Base-by-base conservation (phyloP, 2,888 invertebrate species). In the Folsomia manolachei region DNA sequence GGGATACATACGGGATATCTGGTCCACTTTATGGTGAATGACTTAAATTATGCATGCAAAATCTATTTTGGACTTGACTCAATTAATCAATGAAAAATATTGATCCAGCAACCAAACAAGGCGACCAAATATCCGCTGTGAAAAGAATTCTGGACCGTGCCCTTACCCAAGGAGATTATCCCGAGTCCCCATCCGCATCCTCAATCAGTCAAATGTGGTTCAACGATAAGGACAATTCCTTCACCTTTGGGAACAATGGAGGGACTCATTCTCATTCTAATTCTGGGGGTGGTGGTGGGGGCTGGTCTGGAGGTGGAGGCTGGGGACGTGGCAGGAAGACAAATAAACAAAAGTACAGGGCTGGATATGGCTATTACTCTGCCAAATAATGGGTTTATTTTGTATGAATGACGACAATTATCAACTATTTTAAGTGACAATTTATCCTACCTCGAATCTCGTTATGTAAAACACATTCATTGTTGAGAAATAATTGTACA, bases 21-120 rank as follows among this genome's bases (percentile, higher is more conserved):
- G 77, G 78, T 1, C 51, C 66, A 1, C 27, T 65, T 60, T 78
- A 74, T 63, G 78, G 78, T 78, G 71, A 69, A 19, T 14, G 19
- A 9, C 19, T 9, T 60, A 18, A 18, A 9, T n/a, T n/a, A n/a
- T n/a, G n/a, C n/a, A n/a, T n/a, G n/a, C 2, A 18, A 9, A 25
- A 23, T 19, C 51, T 52, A n/a, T n/a, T n/a, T 2, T 23, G 27
- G 18, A 2, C 7, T 60, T 26, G n/a, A 9, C 18, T 21, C 24
- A 65, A 65, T 4, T 67, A 23, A n/a, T n/a, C 23, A 24, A 2
- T 24, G n/a, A 1, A 65, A 65, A n/a, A n/a, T n/a, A 39, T 9
- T 39, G 4, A 39, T 39, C 7, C 21, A 74, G 76, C 76, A 0
- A 76, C 74, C 1, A 72, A 74, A 23, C 51, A 63, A 64, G 76